Evolutionary conservation across 2,888 invertebrate species (phyloP).

Genomic region (Leucozona laternaria): DNA sequence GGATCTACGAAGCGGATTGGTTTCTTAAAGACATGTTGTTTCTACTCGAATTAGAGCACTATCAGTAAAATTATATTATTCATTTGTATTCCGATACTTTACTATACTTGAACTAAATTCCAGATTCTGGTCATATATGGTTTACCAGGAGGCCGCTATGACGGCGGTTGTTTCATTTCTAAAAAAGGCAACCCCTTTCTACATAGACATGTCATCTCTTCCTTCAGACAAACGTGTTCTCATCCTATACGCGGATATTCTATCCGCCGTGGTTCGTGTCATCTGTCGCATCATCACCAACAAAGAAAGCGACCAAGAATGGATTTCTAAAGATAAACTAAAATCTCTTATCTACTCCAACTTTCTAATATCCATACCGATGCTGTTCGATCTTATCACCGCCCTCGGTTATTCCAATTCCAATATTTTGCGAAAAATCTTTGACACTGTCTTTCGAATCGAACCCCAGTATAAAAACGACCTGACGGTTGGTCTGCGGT

Average conservation of each 20-base stretch:
- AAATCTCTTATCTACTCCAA: conserved; percentile 90
- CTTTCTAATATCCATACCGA: conserved; percentile 92
- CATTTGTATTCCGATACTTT: neutral
- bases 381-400: conserved; percentile 90
- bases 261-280: conserved; percentile 88
- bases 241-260: conserved; percentile 85
- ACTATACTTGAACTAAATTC: conserved; percentile 57
- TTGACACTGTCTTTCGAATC: conserved; percentile 87
- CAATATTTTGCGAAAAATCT: conserved; percentile 86
- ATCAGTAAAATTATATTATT: conserved; percentile 81
- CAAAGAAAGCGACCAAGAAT: conserved; percentile 89
- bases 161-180: conserved; percentile 89
- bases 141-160: conserved; percentile 87
- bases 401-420: conserved; percentile 89
- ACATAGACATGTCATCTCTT: conserved; percentile 85
- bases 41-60: conserved; percentile 87
- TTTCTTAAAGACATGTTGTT: conserved; percentile 88
- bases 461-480: conserved; percentile 87
- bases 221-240: conserved; percentile 84
- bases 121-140: conserved; percentile 90
- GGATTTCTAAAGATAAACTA: conserved; percentile 88
- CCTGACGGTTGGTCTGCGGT: conserved; percentile 84
- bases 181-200: conserved; percentile 89
- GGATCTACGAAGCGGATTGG: conserved; percentile 87
- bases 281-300: conserved; percentile 91